Evolutionary conservation across 2,113 vertebrate genomes (phyloP).

Genomic region (Hirundichthys speculiger): DNA sequence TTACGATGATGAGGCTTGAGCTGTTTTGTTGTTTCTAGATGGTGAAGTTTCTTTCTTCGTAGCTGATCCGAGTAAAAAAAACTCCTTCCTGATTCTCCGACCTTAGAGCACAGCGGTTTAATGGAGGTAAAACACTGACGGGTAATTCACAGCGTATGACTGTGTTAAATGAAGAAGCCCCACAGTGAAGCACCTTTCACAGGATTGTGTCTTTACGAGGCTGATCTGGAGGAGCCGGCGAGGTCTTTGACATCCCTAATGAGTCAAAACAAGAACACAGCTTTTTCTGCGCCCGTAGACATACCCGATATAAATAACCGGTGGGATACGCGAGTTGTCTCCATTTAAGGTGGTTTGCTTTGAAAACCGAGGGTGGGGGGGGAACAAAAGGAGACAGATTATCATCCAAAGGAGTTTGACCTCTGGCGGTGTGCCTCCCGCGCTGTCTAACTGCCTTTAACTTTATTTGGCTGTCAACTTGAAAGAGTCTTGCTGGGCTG

Average conservation of each 20-base stretch:
- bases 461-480: slow-evolving; percentile 75
- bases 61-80: too few relatives aligned
- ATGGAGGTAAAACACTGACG: too few relatives aligned
- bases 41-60: too few relatives aligned
- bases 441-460: slow-evolving; percentile 67
- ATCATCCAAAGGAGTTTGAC: slow-evolving; percentile 63
- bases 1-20: too few relatives aligned
- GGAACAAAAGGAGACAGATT: slow-evolving; percentile 47
- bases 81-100: not conserved
- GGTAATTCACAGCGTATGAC: too few relatives aligned
- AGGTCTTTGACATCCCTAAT: slow-evolving; percentile 41
- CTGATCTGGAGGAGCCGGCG: not conserved
- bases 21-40: too few relatives aligned
- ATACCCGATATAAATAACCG: slow-evolving; percentile 67
- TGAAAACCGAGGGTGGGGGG: slow-evolving; percentile 35
- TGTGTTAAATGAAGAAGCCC: not conserved
- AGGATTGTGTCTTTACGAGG: slow-evolving; percentile 7
- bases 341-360: slow-evolving; percentile 74
- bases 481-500: slow-evolving; percentile 60
- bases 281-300: not conserved
- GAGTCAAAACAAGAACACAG: slow-evolving; percentile 13
- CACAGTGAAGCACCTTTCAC: not conserved
- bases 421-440: slow-evolving; percentile 53
- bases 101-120: not conserved
- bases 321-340: slow-evolving; percentile 18